Conservation (phyloP, 2,113 vertebrate species). For the Antechinus stuartii region DNA sequence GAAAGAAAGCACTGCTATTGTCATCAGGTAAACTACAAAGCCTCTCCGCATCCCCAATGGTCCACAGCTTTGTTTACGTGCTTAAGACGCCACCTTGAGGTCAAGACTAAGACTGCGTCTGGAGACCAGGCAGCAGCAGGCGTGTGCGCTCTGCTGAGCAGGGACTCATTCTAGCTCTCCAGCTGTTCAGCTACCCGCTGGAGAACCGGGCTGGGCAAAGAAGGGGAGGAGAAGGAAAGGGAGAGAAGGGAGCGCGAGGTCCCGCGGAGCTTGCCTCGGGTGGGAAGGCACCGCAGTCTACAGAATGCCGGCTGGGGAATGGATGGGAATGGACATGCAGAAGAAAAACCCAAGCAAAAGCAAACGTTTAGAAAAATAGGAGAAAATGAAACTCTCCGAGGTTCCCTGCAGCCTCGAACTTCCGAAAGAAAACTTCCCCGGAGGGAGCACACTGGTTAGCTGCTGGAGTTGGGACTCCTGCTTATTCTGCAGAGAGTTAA, state of each 20-base stretch:
- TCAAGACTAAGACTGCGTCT: constrained; percentile 68
- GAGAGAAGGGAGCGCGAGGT: not conserved
- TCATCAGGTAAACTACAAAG: constrained; percentile 65
- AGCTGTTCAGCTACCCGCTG: not conserved
- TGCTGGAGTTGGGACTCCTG: not conserved
- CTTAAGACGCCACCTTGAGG: constrained; percentile 88
- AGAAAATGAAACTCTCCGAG: not conserved
- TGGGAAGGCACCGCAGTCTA: not conserved
- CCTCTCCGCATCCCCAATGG: constrained; percentile 43
- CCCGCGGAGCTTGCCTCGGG: not conserved
- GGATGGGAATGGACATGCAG: not conserved
- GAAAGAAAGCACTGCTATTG: constrained; percentile 71
- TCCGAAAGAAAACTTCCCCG: not conserved
- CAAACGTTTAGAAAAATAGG: not conserved
- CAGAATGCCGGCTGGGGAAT: not conserved
- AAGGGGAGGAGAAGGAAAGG: not conserved
- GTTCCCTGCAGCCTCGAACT: not conserved
- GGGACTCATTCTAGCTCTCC: not conserved
- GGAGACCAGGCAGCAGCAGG: not conserved
- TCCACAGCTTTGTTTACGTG: constrained; percentile 78
- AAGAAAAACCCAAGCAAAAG: not conserved
- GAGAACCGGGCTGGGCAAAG: not conserved
- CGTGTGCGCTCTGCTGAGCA: not conserved
- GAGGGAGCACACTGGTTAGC: not conserved
- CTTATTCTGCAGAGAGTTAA: not conserved